Base-by-base conservation (phyloP, 2,113 vertebrate species). In the Xenopus laevis region DNA sequence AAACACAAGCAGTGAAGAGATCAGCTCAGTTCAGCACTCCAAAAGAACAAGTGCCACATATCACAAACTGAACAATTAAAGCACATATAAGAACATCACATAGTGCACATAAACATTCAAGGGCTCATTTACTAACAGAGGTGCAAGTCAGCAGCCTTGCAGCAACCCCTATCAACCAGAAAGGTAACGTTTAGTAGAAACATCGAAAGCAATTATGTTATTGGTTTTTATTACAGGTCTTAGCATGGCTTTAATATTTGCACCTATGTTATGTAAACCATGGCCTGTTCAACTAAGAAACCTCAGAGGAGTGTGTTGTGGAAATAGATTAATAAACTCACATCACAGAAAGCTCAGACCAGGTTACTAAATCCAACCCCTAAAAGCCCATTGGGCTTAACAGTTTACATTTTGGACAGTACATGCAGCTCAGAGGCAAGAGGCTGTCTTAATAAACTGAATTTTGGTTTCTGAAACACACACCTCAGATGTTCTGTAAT, bases 401-500 rank as follows among this genome's bases (percentile, higher is more conserved):
- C 12, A 53, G 16, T 53, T 6, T 53, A 21, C 20, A 9, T 59
- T 4, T 3, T 21, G 2, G 5, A 20, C 23, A 27, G 23, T 27
- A 27, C 8, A 23, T 23, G 4, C 57, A 59, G 3, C 57, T 59
- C 18, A 21, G 13, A 23, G 57, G 20, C 57, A 59, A 10, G 7
- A 2, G 2, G 18, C 18, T 18, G 7, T 23, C n/a, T 20, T 9
- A 21, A 47, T 47, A 27, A 27, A 27, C 23, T 27, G 23, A 27
- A 27, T 27, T 27, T 27, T 27, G 23, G 23, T 27, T 27, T 27
- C 57, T 59, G n/a, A 18, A 59, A 59, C 53, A 21, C 57, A 59
- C 57, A 59, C 57, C 57, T 59, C 57, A 59, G 57, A 23, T 59
- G 20, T 59, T 59, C 57, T 59, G n/a, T 23, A 59, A 59, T 2